Evolutionary conservation across 2,113 vertebrate genomes (phyloP), one percentile per base, ranked within the genome.

Genomic region (Saguinus midas): DNA sequence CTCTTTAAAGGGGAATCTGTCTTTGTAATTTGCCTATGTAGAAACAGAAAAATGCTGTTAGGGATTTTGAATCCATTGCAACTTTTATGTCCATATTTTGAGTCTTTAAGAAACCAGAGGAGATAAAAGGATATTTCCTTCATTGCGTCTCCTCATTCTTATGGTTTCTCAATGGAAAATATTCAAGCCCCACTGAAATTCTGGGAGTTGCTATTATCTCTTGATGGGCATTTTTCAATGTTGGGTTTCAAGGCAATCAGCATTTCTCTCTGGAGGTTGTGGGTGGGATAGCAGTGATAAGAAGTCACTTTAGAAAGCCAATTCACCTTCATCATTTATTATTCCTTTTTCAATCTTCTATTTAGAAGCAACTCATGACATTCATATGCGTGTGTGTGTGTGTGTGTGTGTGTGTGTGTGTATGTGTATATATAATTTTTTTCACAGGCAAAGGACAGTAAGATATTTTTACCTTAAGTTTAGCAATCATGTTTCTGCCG

Each of bases 401-500:
- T 73, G 29, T 81, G 11, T 79, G 6, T 27, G 20, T 57, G 14
- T 8, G 13, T 75, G 3, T 80, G 1, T 55, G 3, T 73, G 5
- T 50, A 6, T 25, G 29, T n/a, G 35, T 35, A 72, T 1, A 61
- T n/a, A 27, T 40, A 57, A 13, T 37, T 83, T 57, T 57, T 87
- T 61, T 17, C 27, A 81, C 52, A 91, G 73, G 70, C 75, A 78
- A 84, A 91, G 13, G 20, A 20, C 32, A 80, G 58, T 68, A 95
- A 64, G 75, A 35, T 43, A 79, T 94, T 58, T 66, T 72, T 86
- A 9, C 70, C 43, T 90, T 75, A 78, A 64, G 52, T 87, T 55
- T 95, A 78, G 45, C 80, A 61, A 82, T 87, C 82, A 90, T 72
- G 20, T 35, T 93, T 92, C 83, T 93, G 83, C 43, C 80, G 90